Conservation (phyloP, 2,797 vertebrate genomes). For the Nannoperca australis region DNA sequence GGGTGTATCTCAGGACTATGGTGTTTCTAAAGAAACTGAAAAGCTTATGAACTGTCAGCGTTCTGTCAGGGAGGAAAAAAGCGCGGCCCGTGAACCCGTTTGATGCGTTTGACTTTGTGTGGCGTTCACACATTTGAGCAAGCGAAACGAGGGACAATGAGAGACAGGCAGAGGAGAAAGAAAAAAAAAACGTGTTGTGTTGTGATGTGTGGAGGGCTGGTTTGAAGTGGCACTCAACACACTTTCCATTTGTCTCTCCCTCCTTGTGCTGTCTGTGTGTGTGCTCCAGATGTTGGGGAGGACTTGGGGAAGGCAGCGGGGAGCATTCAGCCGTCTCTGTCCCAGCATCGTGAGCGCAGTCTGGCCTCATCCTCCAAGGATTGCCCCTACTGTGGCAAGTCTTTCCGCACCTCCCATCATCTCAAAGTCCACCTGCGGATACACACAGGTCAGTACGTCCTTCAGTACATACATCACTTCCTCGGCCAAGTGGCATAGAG, state of each 20-base stretch:
- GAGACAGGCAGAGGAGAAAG: constrained; percentile 64
- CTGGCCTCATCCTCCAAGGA: constrained; percentile 96
- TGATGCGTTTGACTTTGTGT: constrained; percentile 93
- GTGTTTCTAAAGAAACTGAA: constrained; percentile 83
- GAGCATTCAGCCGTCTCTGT: constrained; percentile 89
- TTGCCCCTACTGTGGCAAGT: constrained; percentile 98
- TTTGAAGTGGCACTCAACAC: constrained; percentile 93
- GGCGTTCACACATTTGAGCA: constrained; percentile 89
- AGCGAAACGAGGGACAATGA: constrained; percentile 80
- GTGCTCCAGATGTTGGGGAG: constrained; percentile 93
- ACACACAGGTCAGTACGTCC: constrained; percentile 95
- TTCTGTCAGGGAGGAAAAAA: constrained; percentile 93
- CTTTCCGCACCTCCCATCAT: constrained; percentile 98
- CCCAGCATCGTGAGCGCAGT: constrained; percentile 94
- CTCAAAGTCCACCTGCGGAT: constrained; percentile 99
- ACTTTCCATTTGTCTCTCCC: constrained; percentile 78
- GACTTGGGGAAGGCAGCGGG: constrained; percentile 92
- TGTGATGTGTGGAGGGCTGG: constrained; percentile 85
- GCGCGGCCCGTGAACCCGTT: constrained; percentile 84
- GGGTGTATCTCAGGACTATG: constrained; percentile 70
- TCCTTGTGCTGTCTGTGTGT: constrained; percentile 54
- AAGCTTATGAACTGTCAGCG: constrained; percentile 95
- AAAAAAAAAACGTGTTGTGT: constrained; percentile 60
- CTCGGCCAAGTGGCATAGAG: not conserved
- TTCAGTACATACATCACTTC: not conserved